Base-by-base conservation (phyloP, 2,888 invertebrate species). In the Hecatera dysodea region DNA sequence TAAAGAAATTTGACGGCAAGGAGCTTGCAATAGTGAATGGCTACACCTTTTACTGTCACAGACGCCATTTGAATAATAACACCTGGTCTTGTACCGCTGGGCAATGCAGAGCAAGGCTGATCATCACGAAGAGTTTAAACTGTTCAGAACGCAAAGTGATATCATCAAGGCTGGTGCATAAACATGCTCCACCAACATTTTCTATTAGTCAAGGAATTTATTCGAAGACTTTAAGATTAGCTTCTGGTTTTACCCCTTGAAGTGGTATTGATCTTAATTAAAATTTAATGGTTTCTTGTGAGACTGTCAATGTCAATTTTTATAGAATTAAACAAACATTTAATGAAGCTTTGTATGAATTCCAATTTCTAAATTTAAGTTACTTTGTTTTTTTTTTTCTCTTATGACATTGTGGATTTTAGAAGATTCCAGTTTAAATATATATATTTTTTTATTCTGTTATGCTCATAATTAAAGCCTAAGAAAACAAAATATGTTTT, bases 1-100 rank as follows among this genome's bases (percentile, higher is more conserved):
- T 84, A 12, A 48, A 48, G 3, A 86, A 84, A 33, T 6, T 12
- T 1, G 57, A 55, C 33, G 84, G 84, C 1, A 85, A 81, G 46
- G 60, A 61, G 46, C 36, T 87, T 1, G 86, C 84, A 0, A 50
- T 88, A 9, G 36, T 81, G 2, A 68, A 83, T n/a, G 80, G 82
- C 4, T 86, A 64, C 62, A 79, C 81, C 0, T 86, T 82, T 61
- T 85, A 80, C 24, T 62, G 53, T n/a, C 60, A 60, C 12, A 66
- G 59, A 24, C n/a, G 17, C n/a, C 27, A 17, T 15, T 11, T 27
- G 19, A 24, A n/a, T 15, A 60, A 48, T 12, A 60, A 42, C n/a
- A 65, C 33, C 27, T 72, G 73, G 59, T 27, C 6, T 2, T 73
- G 66, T 24, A 66, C 59, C 1, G 12, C 7, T 2, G 12, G 33